Evolutionary conservation across 2,113 vertebrate species (phyloP).

Genomic region (Misgurnus mizolepis): DNA sequence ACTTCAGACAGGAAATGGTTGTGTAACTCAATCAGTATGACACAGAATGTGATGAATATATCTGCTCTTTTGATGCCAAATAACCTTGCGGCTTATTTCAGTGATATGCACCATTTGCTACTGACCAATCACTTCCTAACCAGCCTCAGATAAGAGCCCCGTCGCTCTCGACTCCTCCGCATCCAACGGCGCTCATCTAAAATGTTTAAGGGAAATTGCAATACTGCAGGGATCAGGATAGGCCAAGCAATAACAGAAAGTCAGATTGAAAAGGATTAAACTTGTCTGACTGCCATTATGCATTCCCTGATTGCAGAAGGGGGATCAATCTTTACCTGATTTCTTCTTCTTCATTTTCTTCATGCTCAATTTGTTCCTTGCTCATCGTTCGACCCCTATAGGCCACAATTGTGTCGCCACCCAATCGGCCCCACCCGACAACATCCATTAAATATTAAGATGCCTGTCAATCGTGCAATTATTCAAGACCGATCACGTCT

Average conservation of each 20-base stretch:
- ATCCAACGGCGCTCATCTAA: constrained; percentile 52
- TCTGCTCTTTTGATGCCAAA: constrained; percentile 4
- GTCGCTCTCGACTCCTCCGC: constrained; percentile 37
- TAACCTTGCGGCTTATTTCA: constrained; percentile 6
- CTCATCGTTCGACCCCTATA: constrained; percentile 30
- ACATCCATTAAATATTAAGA: constrained; percentile 35
- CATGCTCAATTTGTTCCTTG: constrained; percentile 29
- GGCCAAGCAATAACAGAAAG: constrained; percentile 53
- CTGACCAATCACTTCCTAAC: constrained; percentile 22
- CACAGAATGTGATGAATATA: constrained; percentile 11
- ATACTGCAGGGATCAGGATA: constrained; percentile 51
- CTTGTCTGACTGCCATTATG: constrained; percentile 45
- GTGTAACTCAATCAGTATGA: constrained; percentile 7
- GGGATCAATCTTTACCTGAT: constrained; percentile 43
- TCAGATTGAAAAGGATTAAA: constrained; percentile 55
- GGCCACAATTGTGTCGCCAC: constrained; percentile 5
- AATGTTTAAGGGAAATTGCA: constrained; percentile 63
- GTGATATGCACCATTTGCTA: not conserved
- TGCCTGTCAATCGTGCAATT: constrained; percentile 26
- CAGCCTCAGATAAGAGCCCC: not conserved
- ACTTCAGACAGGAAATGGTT: constrained; percentile 2
- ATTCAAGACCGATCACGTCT: not conserved
- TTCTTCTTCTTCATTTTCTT: constrained; percentile 3
- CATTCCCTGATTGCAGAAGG: constrained; percentile 49
- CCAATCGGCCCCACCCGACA: not conserved